A percentile compares a stretch with the other conserved stretches of the same genome.
These are phyloP conservation scores for Branchinecta sandiegonensis DNA, from an alignment of 2,888 invertebrate genomes.

Conservation along the genomic window DNA sequence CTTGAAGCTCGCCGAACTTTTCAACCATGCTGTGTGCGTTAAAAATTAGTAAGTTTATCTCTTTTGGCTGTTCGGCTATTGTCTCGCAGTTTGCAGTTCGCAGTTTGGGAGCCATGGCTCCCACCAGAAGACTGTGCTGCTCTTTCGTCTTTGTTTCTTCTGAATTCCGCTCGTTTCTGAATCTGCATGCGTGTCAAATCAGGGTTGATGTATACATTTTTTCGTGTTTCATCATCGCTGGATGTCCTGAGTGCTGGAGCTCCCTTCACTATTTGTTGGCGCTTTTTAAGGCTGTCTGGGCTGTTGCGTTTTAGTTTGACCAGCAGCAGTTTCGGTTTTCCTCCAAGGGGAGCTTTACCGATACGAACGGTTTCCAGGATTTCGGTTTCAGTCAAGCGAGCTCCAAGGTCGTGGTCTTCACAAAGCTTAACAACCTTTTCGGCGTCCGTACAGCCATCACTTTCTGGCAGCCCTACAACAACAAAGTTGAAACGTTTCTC, in stretches of 20 bases:
- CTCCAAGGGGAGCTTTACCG: too few relatives aligned
- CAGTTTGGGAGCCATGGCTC: too few relatives aligned
- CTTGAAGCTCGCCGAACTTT: slow-evolving; percentile 14
- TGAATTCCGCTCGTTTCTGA: slow-evolving; percentile 14
- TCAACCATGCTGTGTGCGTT: slow-evolving; percentile 14
- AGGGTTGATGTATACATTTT: background rate
- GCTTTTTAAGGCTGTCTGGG: too few relatives aligned
- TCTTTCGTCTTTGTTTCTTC: slow-evolving; percentile 5
- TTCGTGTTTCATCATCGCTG: slow-evolving; percentile 14
- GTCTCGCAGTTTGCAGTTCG: background rate
- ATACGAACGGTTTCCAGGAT: too few relatives aligned
- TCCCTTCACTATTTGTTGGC: too few relatives aligned
- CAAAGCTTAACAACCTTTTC: slow-evolving; percentile 1
- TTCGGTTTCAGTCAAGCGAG: background rate
- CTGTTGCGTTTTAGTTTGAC: too few relatives aligned
- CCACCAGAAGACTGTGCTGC: slow-evolving; percentile 7
- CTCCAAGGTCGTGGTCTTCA: slow-evolving; percentile 7
- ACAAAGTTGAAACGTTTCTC: slow-evolving; percentile 11
- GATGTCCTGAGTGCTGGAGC: background rate
- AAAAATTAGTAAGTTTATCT: slow-evolving; percentile 3
- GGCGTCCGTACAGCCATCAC: background rate
- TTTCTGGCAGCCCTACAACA: slow-evolving; percentile 14
- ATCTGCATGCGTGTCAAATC: slow-evolving; percentile 1
- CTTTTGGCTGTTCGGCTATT: slow-evolving; percentile 8
- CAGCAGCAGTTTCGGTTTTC: too few relatives aligned